Conservation (phyloP, 1,140 invertebrate genomes). For the Lerema accius region DNA sequence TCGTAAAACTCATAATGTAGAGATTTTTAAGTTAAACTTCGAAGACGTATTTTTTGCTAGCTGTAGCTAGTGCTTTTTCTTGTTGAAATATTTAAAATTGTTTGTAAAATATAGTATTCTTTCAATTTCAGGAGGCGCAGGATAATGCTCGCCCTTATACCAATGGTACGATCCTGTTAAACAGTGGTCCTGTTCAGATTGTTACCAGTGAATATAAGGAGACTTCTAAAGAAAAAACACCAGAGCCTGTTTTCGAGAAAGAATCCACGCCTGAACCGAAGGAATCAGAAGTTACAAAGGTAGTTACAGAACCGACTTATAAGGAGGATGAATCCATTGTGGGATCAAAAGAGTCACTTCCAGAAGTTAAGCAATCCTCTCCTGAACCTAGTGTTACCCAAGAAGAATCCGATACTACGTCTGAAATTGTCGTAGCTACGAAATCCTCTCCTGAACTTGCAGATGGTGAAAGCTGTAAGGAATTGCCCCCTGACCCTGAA, state of each 20-base stretch:
- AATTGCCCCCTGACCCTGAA: background rate
- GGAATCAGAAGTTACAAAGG: constrained; percentile 37
- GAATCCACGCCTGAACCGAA: constrained; percentile 44
- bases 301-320: constrained; percentile 23
- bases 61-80: background rate
- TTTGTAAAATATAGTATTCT: constrained; percentile 3
- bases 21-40: no score
- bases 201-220: constrained; percentile 70
- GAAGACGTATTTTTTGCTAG: no score
- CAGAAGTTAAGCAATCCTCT: constrained; percentile 1
- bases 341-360: no score
- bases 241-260: constrained; percentile 44
- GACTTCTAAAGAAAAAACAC: constrained; percentile 50
- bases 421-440: constrained; percentile 17
- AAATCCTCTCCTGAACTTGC: constrained; percentile 2
- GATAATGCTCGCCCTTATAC: constrained; percentile 75
- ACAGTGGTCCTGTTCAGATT: constrained; percentile 67
- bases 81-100: background rate
- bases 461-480: background rate
- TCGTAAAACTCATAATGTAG: background rate
- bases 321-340: constrained; percentile 32
- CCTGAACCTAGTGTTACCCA: constrained; percentile 5
- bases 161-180: constrained; percentile 72
- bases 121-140: constrained; percentile 66
- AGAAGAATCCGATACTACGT: constrained; percentile 7